Base-by-base conservation (phyloP, 2,113 vertebrate species). In the Barbus barbus region DNA sequence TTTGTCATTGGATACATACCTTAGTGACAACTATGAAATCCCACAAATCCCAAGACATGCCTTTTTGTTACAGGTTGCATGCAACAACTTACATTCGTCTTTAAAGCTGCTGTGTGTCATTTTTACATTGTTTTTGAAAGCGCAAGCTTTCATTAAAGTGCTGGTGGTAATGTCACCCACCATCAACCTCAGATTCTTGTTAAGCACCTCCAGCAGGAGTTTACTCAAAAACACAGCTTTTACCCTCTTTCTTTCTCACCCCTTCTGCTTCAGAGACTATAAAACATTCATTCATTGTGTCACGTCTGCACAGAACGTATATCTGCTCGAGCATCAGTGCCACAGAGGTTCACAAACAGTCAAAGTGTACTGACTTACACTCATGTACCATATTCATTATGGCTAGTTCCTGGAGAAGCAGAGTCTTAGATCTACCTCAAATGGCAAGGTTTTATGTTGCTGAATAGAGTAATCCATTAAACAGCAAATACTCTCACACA, bases 241-340 rank as follows among this genome's bases (percentile, higher is more conserved):
- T 28, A 31, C 41, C 48, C 41, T 44, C 9, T 48, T 33, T 65
- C 11, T 18, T 16, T 76, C 24, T 74, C 31, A 38, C 13, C 22
- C 18, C 14, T 60, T 56, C 67, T 80, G 38, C 78, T 48, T 20
- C 41, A 76, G 61, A 65, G 61, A 78, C 38, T 79, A 9, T 28
- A 22, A 58, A 69, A 44, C 56, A 72, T 18, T 69, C 53, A 22
- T 41, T 77, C 48, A 31, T 67, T 77, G 58, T 48, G 56, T 81
- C 38, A 67, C 4, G 28, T 44, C 72, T 51, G 4, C 26, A 44
- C 36, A 22, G 13, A 14, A 31, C 83, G 22, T 81, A 46, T 60
- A 78, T 82, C 63, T 83, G 2, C 31, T n/a, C 33, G 26, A 79
- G 76, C 78, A 51, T 24, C 31, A 79, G 28, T 31, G 44, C 11